Percentiles rank a stretch among this genome's conserved stretches.
phyloP scores from a whole-genome alignment of 1,140 invertebrate species.

The Contarinia nasturtii region DNA sequence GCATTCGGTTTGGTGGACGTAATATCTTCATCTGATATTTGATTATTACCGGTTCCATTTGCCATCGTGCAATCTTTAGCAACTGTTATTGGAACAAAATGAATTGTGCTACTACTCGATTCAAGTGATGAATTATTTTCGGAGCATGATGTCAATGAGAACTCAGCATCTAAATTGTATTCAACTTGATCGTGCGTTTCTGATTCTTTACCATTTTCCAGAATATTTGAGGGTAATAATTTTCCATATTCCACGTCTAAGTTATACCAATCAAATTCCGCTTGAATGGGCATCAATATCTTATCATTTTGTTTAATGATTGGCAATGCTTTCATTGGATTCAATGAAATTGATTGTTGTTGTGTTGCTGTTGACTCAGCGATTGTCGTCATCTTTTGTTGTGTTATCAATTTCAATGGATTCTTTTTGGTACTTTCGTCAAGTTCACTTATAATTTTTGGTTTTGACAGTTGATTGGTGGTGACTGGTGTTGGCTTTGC shows the following conservation, averaged over 20 bases:
- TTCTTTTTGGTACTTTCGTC: not conserved
- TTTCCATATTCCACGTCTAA: conserved; percentile 21
- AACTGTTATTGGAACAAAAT: too few relatives aligned
- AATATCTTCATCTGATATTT: not conserved
- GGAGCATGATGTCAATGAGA: conserved; percentile 6
- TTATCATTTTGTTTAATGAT: too few relatives aligned
- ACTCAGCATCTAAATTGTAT: conserved; percentile 21
- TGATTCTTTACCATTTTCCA: not conserved
- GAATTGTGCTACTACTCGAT: too few relatives aligned
- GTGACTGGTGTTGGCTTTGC: not conserved
- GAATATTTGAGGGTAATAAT: conserved; percentile 4
- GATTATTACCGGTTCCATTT: not conserved
- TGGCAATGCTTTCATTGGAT: too few relatives aligned
- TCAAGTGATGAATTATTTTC: too few relatives aligned
- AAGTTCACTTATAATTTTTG: not conserved
- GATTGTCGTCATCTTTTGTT: not conserved
- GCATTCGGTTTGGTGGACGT: too few relatives aligned
- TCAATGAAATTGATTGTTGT: not conserved
- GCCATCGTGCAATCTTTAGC: conserved; percentile 1
- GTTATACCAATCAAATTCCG: conserved; percentile 24
- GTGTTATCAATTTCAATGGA: not conserved
- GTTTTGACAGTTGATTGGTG: not conserved
- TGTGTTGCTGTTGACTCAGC: conserved; percentile 1
- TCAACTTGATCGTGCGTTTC: conserved; percentile 7
- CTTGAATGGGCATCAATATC: conserved; percentile 11